phyloP scores from a whole-genome alignment of 2,113 vertebrate genomes.

The Danio rerio region GRCz12tu NC_133177.1:43561501-43562000 shows the following conservation, averaged over 20 bases:
- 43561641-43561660: constrained; percentile 65
- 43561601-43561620: constrained; percentile 78
- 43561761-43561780: constrained; percentile 60
- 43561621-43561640: constrained; percentile 65
- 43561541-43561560: constrained; percentile 74
- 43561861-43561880: constrained; percentile 36
- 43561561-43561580: constrained; percentile 79
- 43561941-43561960: background rate
- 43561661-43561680: constrained; percentile 42
- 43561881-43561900: constrained; percentile 32
- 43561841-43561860: constrained; percentile 26
- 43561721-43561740: constrained; percentile 60
- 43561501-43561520: constrained; percentile 22
- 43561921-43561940: constrained; percentile 21
- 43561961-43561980: constrained; percentile 34
- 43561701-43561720: constrained; percentile 65
- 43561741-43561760: constrained; percentile 59
- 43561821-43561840: constrained; percentile 50
- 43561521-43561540: constrained; percentile 70
- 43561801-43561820: constrained; percentile 43
- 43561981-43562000: constrained; percentile 11
- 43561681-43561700: constrained; percentile 66
- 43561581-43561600: constrained; percentile 79
- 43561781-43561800: constrained; percentile 63
- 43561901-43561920: constrained; percentile 37